Evolutionary conservation across 1,140 invertebrate species (phyloP), one percentile per base, ranked within the genome.

Genomic region (Ditylenchus dipsaci): DNA sequence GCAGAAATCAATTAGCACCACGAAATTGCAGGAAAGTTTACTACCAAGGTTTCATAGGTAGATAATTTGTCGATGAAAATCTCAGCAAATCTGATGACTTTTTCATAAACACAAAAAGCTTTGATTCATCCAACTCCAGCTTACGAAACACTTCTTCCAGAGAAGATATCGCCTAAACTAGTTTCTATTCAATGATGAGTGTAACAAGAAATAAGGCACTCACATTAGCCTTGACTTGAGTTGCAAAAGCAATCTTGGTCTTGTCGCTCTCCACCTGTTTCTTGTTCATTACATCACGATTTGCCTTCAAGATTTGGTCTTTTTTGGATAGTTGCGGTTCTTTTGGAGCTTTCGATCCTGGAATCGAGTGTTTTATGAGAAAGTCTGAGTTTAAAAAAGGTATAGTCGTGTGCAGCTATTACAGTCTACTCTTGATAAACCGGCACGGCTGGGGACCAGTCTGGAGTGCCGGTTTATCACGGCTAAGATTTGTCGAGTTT

Each of bases 71-170:
- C 63, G 9, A 56, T 60, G 73, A 82, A 78, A 7, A 64, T 47
- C 38, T 76, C 78, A 33, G 63, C 67, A 67, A 81, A 72, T 1
- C 81, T 59, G n/a, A 74, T 30, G 23, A 69, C 67, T 13, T 79
- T 57, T 42, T 83, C 78, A 59, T 65, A 83, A 9, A 67, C 65
- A 62, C 80, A 82, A n/a, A 81, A 23, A 8, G 80, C 80, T 58
- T 82, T 82, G 80, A 78, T 68, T 83, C 81, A 15, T 68, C 68
- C 30, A 83, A 49, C 27, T 82, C 79, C n/a, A 82, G 63, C 1
- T 75, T 76, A n/a, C 69, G 63, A 33, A 74, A 65, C 27, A 83
- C 59, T 30, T 76, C 70, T 53, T 81, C 78, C 19, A 82, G 67
- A 21, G 67, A 72, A 42, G 53, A 27, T 19, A 81, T 70, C 1